These are phyloP conservation scores for Hemicrepidius hirtus DNA, from an alignment of 2,888 invertebrate genomes.

Conservation along the genomic window DNA sequence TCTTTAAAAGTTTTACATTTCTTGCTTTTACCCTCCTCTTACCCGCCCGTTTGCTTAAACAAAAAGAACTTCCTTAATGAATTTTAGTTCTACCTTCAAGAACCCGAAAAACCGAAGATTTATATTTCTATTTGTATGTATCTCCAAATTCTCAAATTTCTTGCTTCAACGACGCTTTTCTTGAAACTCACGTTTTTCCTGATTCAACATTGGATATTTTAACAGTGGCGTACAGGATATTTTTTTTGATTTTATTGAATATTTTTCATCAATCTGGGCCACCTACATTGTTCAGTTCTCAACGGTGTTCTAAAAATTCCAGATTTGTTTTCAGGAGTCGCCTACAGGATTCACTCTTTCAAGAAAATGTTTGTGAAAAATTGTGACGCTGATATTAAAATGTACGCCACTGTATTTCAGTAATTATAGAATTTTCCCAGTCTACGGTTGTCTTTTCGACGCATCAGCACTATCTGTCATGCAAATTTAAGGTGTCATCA, in stretches of 20 bases:
- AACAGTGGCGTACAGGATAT: no score
- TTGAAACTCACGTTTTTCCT: neutral
- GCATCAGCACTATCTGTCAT: conserved; percentile 45
- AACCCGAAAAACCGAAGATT: conserved; percentile 1
- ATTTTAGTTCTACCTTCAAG: neutral
- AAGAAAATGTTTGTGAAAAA: no score
- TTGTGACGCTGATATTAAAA: no score
- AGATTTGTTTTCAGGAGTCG: no score
- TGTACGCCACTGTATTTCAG: no score
- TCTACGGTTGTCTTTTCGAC: conserved; percentile 23
- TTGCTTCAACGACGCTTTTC: neutral
- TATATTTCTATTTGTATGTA: conserved; percentile 3
- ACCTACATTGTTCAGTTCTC: no score
- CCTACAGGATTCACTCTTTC: no score
- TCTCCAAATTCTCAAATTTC: conserved; percentile 5
- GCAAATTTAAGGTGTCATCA: conserved; percentile 52
- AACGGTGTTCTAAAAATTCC: no score
- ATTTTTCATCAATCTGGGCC: no score
- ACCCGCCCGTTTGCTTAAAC: neutral
- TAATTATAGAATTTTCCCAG: conserved; percentile 11
- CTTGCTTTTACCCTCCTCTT: neutral
- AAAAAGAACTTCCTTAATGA: conserved; percentile 5
- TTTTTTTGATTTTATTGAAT: no score
- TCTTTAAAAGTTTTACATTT: conserved; percentile 24
- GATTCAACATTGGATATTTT: neutral